Conservation (phyloP, 2,888 invertebrate genomes). For the Drosophila histrio region DNA sequence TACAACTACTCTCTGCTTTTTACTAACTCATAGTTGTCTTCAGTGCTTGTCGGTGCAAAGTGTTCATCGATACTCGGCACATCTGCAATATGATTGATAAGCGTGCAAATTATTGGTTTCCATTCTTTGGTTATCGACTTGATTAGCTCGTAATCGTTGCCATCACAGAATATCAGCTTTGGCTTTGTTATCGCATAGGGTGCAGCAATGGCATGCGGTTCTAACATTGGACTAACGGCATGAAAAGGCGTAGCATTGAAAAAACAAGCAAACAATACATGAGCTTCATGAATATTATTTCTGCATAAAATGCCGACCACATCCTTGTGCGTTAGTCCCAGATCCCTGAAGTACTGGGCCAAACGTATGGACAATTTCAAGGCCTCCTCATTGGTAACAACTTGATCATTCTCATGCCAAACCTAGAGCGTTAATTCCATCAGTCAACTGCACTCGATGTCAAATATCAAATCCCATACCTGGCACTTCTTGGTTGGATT, state of each 20-base stretch:
- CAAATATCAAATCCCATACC: slow-evolving; percentile 8
- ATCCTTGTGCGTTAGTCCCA: slow-evolving; percentile 53
- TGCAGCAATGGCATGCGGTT: slow-evolving; percentile 26
- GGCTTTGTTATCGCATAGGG: slow-evolving; percentile 57
- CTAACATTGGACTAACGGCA: slow-evolving; percentile 54
- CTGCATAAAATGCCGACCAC: slow-evolving; percentile 61
- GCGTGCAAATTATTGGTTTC: slow-evolving; percentile 29
- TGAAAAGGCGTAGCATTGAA: slow-evolving; percentile 62
- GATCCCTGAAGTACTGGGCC: slow-evolving; percentile 40
- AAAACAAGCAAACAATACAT: slow-evolving; percentile 53
- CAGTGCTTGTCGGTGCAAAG: neutral
- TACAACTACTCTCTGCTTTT: neutral
- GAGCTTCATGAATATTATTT: slow-evolving; percentile 49
- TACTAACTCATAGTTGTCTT: slow-evolving; percentile 25
- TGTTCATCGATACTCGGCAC: slow-evolving; percentile 28
- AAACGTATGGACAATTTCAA: slow-evolving; percentile 38
- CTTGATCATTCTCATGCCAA: slow-evolving; percentile 28
- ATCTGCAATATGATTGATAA: slow-evolving; percentile 20
- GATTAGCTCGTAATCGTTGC: slow-evolving; percentile 36
- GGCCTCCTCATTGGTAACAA: slow-evolving; percentile 48
- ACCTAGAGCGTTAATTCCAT: neutral
- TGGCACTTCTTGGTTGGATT: slow-evolving; percentile 28
- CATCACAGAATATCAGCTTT: slow-evolving; percentile 67
- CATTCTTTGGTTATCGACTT: slow-evolving; percentile 36
- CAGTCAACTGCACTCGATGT: neutral